These are phyloP conservation scores for Drosophila merina DNA, from an alignment of 2,888 invertebrate species.

Conservation along the genomic window DNA sequence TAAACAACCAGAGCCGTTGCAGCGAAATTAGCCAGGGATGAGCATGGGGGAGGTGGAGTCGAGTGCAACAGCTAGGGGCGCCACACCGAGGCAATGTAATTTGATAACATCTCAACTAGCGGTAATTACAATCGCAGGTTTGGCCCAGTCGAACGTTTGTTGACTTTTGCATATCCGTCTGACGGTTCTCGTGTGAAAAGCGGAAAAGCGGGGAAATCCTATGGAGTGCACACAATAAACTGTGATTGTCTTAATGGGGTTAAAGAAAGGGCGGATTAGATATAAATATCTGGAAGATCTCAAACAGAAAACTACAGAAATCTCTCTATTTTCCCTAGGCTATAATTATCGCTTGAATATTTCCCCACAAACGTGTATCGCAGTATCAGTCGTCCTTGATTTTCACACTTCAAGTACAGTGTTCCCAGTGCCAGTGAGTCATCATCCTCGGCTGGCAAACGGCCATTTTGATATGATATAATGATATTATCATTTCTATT, in stretches of 20 bases:
- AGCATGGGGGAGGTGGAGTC: conserved; percentile 10
- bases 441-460: conserved; percentile 19
- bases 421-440: conserved; percentile 19
- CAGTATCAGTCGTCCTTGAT: conserved; percentile 23
- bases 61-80: conserved; percentile 32
- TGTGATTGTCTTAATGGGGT: conserved; percentile 18
- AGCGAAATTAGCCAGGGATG: conserved; percentile 24
- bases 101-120: conserved; percentile 71
- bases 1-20: conserved; percentile 60
- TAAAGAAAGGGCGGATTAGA: background rate
- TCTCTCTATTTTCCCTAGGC: background rate
- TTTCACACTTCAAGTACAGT: conserved; percentile 11
- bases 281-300: background rate
- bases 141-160: conserved; percentile 54
- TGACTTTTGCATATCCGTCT: conserved; percentile 62
- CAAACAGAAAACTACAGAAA: background rate
- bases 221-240: conserved; percentile 3
- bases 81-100: conserved; percentile 65
- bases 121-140: conserved; percentile 78
- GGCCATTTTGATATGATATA: conserved; percentile 72
- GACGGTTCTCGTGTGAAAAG: conserved; percentile 59
- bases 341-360: background rate
- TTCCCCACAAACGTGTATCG: background rate
- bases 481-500: conserved; percentile 60
- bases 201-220: conserved; percentile 7